These are phyloP conservation scores for Deilephila porcellus DNA, from an alignment of 2,888 invertebrate genomes.

Conservation along the genomic window DNA sequence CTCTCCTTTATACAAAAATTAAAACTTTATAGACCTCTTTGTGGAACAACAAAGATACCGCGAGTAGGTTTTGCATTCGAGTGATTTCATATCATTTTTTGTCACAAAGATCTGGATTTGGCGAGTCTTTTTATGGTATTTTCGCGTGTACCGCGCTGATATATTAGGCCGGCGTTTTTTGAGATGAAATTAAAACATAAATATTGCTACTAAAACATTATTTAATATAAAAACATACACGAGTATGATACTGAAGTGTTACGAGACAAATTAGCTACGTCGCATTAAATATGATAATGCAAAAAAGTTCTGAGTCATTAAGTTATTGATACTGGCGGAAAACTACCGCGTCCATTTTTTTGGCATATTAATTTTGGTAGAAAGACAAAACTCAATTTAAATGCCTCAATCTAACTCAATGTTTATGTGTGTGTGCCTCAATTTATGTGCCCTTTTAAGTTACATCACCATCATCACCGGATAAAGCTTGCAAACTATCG, in stretches of 20 bases:
- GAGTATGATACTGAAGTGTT: neutral
- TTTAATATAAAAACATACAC: neutral
- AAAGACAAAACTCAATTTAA: too few species aligned
- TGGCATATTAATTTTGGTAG: too few species aligned
- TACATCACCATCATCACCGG: too few species aligned
- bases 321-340: neutral
- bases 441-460: too few species aligned
- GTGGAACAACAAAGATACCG: conserved; percentile 70
- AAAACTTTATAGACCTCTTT: conserved; percentile 69
- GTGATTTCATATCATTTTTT: conserved; percentile 33
- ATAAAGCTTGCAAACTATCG: too few species aligned
- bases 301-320: conserved; percentile 3
- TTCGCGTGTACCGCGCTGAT: conserved; percentile 16
- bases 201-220: neutral
- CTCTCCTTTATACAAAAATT: conserved; percentile 69
- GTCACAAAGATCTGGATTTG: conserved; percentile 26
- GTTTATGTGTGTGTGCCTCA: too few species aligned
- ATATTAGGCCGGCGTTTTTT: conserved; percentile 28
- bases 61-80: conserved; percentile 43
- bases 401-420: too few species aligned
- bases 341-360: neutral
- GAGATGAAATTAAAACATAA: conserved; percentile 2
- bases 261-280: neutral
- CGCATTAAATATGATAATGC: neutral
- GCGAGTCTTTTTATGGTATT: conserved; percentile 22